Evolutionary conservation across 2,888 invertebrate genomes (phyloP), one percentile per base, ranked within the genome.

Genomic region (Thecocarcelia acutangulata): DNA sequence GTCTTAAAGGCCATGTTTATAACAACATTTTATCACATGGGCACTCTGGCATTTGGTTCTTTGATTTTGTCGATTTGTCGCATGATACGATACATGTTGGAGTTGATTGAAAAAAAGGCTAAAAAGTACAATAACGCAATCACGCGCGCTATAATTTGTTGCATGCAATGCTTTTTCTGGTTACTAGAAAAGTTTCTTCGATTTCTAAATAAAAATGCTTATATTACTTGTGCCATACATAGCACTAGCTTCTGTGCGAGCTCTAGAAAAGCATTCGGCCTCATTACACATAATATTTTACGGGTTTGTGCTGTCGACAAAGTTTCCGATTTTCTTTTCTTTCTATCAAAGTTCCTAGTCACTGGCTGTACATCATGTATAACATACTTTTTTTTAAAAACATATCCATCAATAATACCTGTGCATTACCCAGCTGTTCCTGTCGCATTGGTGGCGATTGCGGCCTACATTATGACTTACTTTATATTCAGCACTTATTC

Each of bases 171-270:
- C 89, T 96, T 94, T 91, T 97, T 97, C 88, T 96, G 95, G 94
- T 94, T 96, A 86, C 91, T 98, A 86, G 97, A 98, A 88, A 94
- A 93, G 70, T 96, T 98, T 91, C 92, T 98, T 74, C 94, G 94
- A 88, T 98, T 97, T 88, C 91, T 95, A 4, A 91, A 91, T 72
- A 87, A 94, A 85, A 98, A 98, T 87, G 98, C 98, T 0, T 98
- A 97, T 89, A 97, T 98, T 28, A 97, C 98, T 96, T 97, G 97
- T 89, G 98, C 98, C 0, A 94, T 98, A 50, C 97, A 98, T 89
- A 98, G 98, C 2, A 95, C 95, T 88, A 95, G 94, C 88, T 98
- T 99, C 91, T 98, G 97, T 89, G 89, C 92, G 9, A 97, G 98
- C 84, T 98, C 98, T 1, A 94, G 94, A 88, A 95, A 97, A 88